Evolutionary conservation across 2,888 invertebrate species (phyloP).

Genomic region (Erebia epiphron): DNA sequence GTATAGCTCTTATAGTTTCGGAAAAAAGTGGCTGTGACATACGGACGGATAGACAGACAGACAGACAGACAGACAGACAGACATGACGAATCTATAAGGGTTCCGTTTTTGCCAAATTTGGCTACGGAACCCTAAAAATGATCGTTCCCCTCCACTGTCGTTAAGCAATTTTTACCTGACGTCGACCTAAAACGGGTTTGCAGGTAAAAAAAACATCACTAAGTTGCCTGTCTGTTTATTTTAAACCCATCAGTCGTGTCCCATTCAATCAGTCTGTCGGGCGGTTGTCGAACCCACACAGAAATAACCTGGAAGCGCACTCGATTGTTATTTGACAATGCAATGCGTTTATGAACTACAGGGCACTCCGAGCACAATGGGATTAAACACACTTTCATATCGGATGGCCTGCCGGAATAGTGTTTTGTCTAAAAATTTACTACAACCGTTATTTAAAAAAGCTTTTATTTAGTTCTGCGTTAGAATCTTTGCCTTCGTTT

Average conservation of each 20-base stretch:
- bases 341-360: conserved; percentile 2
- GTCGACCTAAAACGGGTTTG: no score
- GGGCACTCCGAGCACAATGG: conserved; percentile 25
- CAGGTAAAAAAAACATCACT: no score
- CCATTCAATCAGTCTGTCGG: conserved; percentile 22
- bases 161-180: no score
- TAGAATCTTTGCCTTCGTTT: not conserved
- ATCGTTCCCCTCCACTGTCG: no score
- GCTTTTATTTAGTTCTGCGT: no score
- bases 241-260: not conserved
- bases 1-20: no score
- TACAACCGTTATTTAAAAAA: not conserved
- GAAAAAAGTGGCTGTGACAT: no score
- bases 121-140: no score
- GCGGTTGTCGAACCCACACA: conserved; percentile 34
- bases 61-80: no score
- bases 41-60: no score
- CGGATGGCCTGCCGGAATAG: not conserved
- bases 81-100: no score
- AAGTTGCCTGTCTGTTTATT: not conserved
- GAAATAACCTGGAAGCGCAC: conserved; percentile 32
- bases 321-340: conserved; percentile 33
- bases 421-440: not conserved
- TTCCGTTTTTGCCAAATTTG: no score
- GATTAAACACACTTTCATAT: conserved; percentile 27